These are phyloP conservation scores for Anser brachyrhynchus DNA, from an alignment of 2,113 vertebrate species.

Conservation along the genomic window DNA sequence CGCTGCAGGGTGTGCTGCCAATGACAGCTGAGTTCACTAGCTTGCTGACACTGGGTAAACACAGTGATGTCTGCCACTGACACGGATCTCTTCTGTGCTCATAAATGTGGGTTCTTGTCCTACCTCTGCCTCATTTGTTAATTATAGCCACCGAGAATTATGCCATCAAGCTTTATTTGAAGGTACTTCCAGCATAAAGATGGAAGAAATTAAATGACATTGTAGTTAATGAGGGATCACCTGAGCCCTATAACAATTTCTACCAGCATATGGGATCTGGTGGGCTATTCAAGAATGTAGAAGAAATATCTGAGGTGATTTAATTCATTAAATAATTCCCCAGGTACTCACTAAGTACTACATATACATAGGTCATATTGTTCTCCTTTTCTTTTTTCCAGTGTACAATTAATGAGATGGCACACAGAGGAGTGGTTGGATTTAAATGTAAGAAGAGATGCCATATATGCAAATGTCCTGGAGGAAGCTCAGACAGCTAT, in stretches of 20 bases:
- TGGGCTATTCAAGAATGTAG: constrained; percentile 46
- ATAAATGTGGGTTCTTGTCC: neutral
- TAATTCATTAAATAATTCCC: constrained; percentile 60
- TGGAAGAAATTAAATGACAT: constrained; percentile 52
- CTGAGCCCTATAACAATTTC: constrained; percentile 49
- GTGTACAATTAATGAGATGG: constrained; percentile 39
- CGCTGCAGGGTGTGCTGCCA: neutral
- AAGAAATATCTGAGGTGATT: constrained; percentile 51
- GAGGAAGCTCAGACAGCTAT: neutral
- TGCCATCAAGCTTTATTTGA: constrained; percentile 32
- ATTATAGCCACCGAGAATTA: constrained; percentile 3
- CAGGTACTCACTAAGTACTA: constrained; percentile 25
- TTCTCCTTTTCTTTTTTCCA: neutral
- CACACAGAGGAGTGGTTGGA: constrained; percentile 19
- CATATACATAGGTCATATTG: neutral
- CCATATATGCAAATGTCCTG: neutral
- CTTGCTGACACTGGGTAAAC: constrained; percentile 14
- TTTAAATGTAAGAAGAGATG: constrained; percentile 28
- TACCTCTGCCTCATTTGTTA: constrained; percentile 21
- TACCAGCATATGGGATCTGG: constrained; percentile 11
- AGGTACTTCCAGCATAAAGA: constrained; percentile 19
- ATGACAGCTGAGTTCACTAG: constrained; percentile 35
- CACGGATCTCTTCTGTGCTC: neutral
- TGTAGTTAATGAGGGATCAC: constrained; percentile 54
- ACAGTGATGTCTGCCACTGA: neutral